phyloP scores from a whole-genome alignment of 2,113 vertebrate species.

The Pogonocichla stellata region DNA sequence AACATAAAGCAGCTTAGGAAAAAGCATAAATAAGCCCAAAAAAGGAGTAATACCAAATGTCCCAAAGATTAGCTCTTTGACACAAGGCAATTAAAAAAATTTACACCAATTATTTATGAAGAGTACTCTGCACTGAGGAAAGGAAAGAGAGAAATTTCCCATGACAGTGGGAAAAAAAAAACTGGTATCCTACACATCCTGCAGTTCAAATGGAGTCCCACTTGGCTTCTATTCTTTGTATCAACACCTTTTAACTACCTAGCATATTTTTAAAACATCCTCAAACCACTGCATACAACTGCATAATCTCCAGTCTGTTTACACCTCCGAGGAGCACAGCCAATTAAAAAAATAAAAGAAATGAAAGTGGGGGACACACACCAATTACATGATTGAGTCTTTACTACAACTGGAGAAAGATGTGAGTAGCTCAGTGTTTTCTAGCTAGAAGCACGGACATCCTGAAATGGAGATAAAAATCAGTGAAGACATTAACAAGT shows the following conservation, averaged over 20 bases:
- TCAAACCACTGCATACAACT: background rate
- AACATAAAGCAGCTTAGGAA: background rate
- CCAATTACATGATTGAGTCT: background rate
- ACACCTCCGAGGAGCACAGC: background rate
- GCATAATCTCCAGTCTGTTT: background rate
- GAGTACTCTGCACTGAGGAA: background rate
- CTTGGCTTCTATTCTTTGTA: background rate
- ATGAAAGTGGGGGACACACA: background rate
- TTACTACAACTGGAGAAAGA: background rate
- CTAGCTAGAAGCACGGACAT: background rate
- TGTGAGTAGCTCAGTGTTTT: accelerated
- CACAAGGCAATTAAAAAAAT: background rate
- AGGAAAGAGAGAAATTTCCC: background rate
- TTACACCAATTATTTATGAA: background rate
- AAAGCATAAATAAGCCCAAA: background rate
- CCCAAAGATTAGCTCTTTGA: background rate
- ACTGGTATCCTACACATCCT: background rate
- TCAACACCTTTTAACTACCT: background rate
- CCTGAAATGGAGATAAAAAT: background rate
- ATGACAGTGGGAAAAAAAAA: background rate
- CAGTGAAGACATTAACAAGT: background rate
- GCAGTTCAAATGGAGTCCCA: background rate
- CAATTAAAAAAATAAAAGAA: background rate
- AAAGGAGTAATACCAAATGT: background rate
- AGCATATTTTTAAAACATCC: background rate